Evolutionary conservation across 2,888 invertebrate species (phyloP).

Genomic region (Nomada flava): DNA sequence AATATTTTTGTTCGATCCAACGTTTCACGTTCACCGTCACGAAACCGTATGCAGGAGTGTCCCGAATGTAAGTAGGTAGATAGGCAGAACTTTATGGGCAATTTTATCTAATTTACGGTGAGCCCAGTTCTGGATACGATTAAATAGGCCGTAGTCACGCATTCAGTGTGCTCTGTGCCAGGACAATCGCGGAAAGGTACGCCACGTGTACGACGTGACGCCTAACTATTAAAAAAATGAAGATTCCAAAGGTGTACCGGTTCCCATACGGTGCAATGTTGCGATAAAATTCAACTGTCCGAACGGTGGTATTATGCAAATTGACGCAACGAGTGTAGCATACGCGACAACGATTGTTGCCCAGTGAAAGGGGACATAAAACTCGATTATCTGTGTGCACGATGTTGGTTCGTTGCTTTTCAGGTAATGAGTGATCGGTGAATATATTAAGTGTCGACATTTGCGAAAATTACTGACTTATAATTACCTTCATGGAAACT

Average conservation of each 20-base stretch:
- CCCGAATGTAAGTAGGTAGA: conserved; percentile 44
- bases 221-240: conserved; percentile 7
- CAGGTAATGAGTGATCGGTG: conserved; percentile 8
- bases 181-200: conserved; percentile 18
- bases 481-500: too few relatives aligned
- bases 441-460: background rate
- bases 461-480: background rate
- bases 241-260: background rate
- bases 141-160: conserved; percentile 69
- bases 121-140: conserved; percentile 50
- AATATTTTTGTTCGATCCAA: conserved; percentile 39
- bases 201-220: conserved; percentile 7
- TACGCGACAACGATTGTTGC: background rate
- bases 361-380: background rate
- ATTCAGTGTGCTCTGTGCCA: conserved; percentile 20
- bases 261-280: background rate
- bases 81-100: conserved; percentile 67
- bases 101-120: conserved; percentile 68
- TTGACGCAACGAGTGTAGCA: background rate
- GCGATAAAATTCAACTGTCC: background rate
- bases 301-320: conserved; percentile 23
- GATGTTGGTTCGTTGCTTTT: background rate
- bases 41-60: conserved; percentile 30
- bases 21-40: conserved; percentile 22
- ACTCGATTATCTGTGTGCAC: conserved; percentile 8